Percentiles rank a stretch among this genome's conserved stretches.
These are phyloP conservation scores for Orgyia antiqua DNA, from an alignment of 2,888 invertebrate species.

Conservation along the genomic window DNA sequence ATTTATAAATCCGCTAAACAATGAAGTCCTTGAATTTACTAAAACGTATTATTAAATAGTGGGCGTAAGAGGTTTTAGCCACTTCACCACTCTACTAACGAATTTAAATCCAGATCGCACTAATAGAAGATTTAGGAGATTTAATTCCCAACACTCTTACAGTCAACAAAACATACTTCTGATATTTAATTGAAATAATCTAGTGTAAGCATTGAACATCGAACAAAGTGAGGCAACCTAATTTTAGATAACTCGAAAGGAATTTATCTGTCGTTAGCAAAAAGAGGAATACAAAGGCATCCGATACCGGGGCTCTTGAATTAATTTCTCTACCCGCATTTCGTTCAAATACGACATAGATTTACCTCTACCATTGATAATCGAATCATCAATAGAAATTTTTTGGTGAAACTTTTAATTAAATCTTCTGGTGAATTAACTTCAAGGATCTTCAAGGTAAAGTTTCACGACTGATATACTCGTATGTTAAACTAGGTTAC, in stretches of 20 bases:
- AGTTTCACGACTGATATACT: too few relatives aligned
- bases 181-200: constrained; percentile 31
- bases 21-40: too few relatives aligned
- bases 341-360: constrained; percentile 26
- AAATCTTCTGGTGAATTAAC: too few relatives aligned
- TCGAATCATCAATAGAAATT: too few relatives aligned
- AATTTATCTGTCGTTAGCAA: constrained; percentile 55
- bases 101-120: not conserved
- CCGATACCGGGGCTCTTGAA: constrained; percentile 37
- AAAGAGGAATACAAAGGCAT: constrained; percentile 46
- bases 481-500: too few relatives aligned
- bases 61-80: too few relatives aligned
- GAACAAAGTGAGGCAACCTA: constrained; percentile 28
- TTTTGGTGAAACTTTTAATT: too few relatives aligned
- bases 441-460: too few relatives aligned
- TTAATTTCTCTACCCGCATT: constrained; percentile 49
- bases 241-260: constrained; percentile 43
- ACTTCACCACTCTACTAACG: not conserved
- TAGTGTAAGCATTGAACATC: constrained; percentile 21
- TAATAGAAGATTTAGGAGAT: constrained; percentile 5
- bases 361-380: constrained; percentile 10
- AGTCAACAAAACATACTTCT: constrained; percentile 2
- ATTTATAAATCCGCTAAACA: too few relatives aligned
- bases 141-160: constrained; percentile 15
- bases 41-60: too few relatives aligned